Evolutionary conservation across 2,113 vertebrate genomes (phyloP), one percentile per base, ranked within the genome.

Genomic region (Erpornis zantholeuca): DNA sequence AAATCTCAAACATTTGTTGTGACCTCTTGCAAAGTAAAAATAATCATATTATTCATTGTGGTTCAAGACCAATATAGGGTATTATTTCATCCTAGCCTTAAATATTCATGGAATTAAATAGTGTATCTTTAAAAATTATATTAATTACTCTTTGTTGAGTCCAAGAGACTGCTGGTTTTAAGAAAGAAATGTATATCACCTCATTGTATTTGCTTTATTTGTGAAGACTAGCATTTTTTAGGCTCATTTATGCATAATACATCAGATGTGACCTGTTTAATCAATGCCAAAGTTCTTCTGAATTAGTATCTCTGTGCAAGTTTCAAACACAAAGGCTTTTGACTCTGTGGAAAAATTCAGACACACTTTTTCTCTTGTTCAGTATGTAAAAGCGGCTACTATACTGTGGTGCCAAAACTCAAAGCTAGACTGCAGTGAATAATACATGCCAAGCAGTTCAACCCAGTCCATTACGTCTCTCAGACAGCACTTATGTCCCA

Each of bases 1-100:
- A 91, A 95, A 97, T 98, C 98, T 98, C 96, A 97, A 98, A 97
- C 94, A 94, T 97, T 97, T 96, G 87, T 96, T 96, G 88, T 97
- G 96, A 98, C 96, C 95, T 97, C 96, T 97, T 93, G 86, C 81
- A 92, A 98, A 98, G 93, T 97, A 98, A 98, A 98, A 98, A 98
- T 97, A 98, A 98, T 97, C 97, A 47, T 92, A 97, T 98, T 98
- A 98, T 98, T 98, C 98, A 97, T 93, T 95, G 93, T 65, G 96
- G 97, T 85, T 92, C 59, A 64, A 97, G 80, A 92, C 94, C 82
- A 97, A 88, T 94, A 94, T 83, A 97, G 94, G 64, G 63, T 94
- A 86, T 96, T 96, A 96, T 97, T 96, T 96, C 94, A 95, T 65
- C 61, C 73, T 92, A 91, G 81, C 95, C 76, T 82, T 92, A 97